Percentiles rank a stretch among this genome's conserved stretches.
Conservation (phyloP, 2,888 invertebrate genomes). For the Rotaria socialis region DNA sequence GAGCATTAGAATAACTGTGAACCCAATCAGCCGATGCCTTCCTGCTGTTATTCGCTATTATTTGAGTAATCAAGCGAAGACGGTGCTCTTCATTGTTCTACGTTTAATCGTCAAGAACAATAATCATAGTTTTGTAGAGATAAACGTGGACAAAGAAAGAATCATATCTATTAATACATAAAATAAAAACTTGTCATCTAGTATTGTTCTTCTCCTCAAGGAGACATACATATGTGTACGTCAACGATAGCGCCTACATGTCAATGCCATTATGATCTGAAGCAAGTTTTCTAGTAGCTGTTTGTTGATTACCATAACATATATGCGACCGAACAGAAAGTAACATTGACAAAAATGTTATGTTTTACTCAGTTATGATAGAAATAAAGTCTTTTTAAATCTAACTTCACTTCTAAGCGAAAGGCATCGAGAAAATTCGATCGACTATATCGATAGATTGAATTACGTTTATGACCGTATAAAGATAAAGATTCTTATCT, state of each 20-base stretch:
- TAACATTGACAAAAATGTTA: too few relatives aligned
- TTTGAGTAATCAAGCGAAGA: background rate
- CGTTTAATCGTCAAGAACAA: background rate
- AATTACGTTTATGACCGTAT: background rate
- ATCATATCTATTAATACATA: background rate
- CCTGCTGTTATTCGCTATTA: conserved; percentile 7
- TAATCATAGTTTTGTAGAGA: background rate
- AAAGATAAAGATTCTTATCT: background rate
- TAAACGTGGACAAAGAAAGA: background rate
- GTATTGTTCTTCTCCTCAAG: background rate
- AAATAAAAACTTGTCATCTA: background rate
- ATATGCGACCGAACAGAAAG: background rate
- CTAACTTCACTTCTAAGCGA: too few relatives aligned
- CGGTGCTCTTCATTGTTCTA: background rate
- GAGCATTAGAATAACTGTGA: conserved; percentile 5
- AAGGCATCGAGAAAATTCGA: too few relatives aligned
- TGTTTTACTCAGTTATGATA: too few relatives aligned
- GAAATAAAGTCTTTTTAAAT: background rate
- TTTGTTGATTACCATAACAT: background rate
- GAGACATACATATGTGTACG: background rate
- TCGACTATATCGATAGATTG: too few relatives aligned
- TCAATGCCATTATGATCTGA: background rate
- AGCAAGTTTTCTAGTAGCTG: background rate
- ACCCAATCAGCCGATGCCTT: background rate
- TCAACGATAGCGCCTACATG: background rate